Base-by-base conservation (phyloP, 1,140 invertebrate genomes). In the Aphaenogaster floridana region DNA sequence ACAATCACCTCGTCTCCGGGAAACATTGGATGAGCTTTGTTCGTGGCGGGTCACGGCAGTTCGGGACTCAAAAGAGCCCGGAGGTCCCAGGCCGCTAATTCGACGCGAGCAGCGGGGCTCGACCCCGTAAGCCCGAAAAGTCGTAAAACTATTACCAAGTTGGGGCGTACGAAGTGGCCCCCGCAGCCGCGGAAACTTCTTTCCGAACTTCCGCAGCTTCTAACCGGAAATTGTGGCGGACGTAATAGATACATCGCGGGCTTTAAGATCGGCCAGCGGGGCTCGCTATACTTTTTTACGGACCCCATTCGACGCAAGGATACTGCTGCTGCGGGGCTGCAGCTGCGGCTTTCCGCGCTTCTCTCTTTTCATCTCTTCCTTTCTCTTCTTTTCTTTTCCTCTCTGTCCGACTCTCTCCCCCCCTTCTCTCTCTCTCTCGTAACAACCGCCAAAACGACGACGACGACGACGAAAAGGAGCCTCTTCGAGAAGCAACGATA, bases 71-170 rank as follows among this genome's bases (percentile, higher is more conserved):
- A 83, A 83, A 45, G 69, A 83, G 68, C 81, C 28, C 64, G 50
- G 28, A 69, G 57, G 42, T 68, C 57, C 61, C 48, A 17, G 64
- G 42, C 52, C 74, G 87, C 72, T 89, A 89, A 89, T 89, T 89
- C 87, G 87, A 69, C 9, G 88, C 57, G 52, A 86, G 54, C 68
- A 59, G 50, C 21, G 54, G 57, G 74, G 45, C 52, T 74, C 15
- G 64, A 54, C 63, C 39, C 34, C 48, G 68, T 79, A 74, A 89
- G 87, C 63, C 83, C 11, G 61, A 86, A 81, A 89, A 90, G 87
- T 86, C 87, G 78, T 90, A 86, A 90, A 90, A 89, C 88, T 90
- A 86, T 90, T 89, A 89, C 74, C 63, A 86, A 89, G 88, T 90
- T 86, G 52, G 68, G 72, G 36, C 42, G 81, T 45, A 83, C 54